phyloP scores from a whole-genome alignment of 2,113 vertebrate species.

The Ceyx cyanopectus region DNA sequence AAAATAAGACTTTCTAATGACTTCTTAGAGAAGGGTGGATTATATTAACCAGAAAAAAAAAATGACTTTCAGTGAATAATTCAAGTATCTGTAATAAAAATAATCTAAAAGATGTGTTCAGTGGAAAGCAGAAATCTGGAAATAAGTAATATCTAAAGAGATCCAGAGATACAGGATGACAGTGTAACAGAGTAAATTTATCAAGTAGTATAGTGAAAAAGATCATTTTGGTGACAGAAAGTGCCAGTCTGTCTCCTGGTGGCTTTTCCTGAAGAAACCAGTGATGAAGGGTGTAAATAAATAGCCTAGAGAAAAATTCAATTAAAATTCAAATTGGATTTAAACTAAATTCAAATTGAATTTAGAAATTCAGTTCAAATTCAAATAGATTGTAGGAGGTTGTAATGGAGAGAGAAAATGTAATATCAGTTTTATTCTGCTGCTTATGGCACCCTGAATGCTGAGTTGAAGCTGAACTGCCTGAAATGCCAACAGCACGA shows the following conservation, averaged over 20 bases:
- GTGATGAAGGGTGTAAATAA: conserved; percentile 16
- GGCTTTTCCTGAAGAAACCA: neutral
- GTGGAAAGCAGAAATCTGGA: neutral
- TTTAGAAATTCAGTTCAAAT: conserved; percentile 12
- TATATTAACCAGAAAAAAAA: neutral
- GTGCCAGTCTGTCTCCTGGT: neutral
- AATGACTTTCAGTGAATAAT: conserved; percentile 3
- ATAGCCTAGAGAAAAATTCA: neutral
- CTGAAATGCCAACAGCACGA: neutral
- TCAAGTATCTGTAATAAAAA: neutral
- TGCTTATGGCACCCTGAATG: neutral
- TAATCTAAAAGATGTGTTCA: neutral
- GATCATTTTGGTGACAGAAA: neutral
- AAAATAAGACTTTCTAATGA: neutral
- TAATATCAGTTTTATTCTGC: neutral
- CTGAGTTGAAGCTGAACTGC: neutral
- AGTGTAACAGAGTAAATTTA: neutral
- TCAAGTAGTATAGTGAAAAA: neutral
- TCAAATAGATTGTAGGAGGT: neutral
- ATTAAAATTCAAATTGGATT: conserved; percentile 28
- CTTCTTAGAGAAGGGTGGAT: neutral
- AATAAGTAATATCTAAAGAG: neutral
- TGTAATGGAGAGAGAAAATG: neutral
- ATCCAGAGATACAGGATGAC: neutral
- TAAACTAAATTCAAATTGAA: conserved; percentile 18